Evolutionary conservation across 2,888 invertebrate species (phyloP).

Genomic region (Troides oblongomaculatus): DNA sequence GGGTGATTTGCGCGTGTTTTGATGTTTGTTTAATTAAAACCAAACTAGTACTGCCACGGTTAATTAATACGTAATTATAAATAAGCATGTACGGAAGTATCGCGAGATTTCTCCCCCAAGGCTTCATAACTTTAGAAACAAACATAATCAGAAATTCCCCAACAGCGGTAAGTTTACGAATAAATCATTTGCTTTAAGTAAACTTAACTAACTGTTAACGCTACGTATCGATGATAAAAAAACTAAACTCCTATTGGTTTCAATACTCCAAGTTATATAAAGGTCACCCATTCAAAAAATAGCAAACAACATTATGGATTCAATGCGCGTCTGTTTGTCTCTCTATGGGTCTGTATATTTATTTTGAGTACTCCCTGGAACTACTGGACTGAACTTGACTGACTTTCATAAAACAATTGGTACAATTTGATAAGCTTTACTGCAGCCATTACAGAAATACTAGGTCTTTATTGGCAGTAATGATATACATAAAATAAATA

Average conservation of each 20-base stretch:
- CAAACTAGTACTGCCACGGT: too few species aligned
- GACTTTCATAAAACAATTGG: too few species aligned
- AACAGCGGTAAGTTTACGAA: constrained; percentile 14
- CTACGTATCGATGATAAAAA: neutral
- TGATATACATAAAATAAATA: too few species aligned
- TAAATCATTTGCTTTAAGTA: constrained; percentile 18
- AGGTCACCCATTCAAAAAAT: neutral
- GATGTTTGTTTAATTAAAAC: too few species aligned
- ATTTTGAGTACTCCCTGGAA: too few species aligned
- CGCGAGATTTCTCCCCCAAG: constrained; percentile 1
- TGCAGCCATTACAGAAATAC: too few species aligned
- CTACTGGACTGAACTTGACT: too few species aligned
- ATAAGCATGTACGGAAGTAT: constrained; percentile 7
- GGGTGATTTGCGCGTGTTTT: too few species aligned
- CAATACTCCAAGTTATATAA: neutral
- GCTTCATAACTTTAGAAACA: constrained; percentile 8
- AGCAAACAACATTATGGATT: neutral
- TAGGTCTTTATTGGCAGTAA: too few species aligned
- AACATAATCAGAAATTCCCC: constrained; percentile 15
- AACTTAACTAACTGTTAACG: constrained; percentile 7
- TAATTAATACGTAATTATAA: neutral
- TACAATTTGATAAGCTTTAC: too few species aligned
- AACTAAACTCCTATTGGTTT: neutral
- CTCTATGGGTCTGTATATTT: too few species aligned
- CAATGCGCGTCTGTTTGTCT: too few species aligned